Base-by-base conservation (phyloP, 1,140 invertebrate genomes). In the Hypothenemus hampei region DNA sequence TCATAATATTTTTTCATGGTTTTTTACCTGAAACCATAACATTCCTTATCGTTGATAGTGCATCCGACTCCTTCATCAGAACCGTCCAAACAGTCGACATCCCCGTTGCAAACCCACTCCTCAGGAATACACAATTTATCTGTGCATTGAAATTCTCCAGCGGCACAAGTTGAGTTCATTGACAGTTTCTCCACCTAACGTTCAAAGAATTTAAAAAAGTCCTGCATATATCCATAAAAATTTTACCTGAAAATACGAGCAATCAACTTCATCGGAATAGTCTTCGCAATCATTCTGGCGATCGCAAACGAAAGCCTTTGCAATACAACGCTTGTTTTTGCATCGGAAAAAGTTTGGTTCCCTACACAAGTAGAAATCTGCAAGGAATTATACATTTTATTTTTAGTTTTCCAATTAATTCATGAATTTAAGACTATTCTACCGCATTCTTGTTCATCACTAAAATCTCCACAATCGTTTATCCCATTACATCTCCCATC, bases 401-500 rank as follows among this genome's bases (percentile, higher is more conserved):
- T 5, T 43, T 24, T 10, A 1, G 15, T 0, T 20, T 15, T 36
- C 19, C n/a, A 23, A 39, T 24, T n/a, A 39, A 46, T 11, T 16
- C 6, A 46, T 54, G 21, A 44, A n/a, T 31, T 33, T 40, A 16
- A 6, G 4, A 7, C 5, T 57, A 56, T 62, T n/a, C n/a, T 62
- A 74, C 73, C 63, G 69, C 84, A 86, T 53, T 77, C 72, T 57
- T 75, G 60, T 67, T 91, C 87, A 68, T 90, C 87, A 35, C 78
- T 79, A 31, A 76, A 78, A 68, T 81, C 77, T 4, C 67, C 61
- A 65, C 87, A 91, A 64, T 91, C 83, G 41, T 73, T 70, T 48
- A 76, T 69, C 1, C 83, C 81, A 71, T 92, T 84, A 72, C 89
- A 92, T 11, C 77, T 72, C 69, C 78, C 80, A 1, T 72, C 68